A percentile compares a stretch with the other conserved stretches of the same genome.
phyloP scores from a whole-genome alignment of 2,113 vertebrate species.

The Castor canadensis region DNA sequence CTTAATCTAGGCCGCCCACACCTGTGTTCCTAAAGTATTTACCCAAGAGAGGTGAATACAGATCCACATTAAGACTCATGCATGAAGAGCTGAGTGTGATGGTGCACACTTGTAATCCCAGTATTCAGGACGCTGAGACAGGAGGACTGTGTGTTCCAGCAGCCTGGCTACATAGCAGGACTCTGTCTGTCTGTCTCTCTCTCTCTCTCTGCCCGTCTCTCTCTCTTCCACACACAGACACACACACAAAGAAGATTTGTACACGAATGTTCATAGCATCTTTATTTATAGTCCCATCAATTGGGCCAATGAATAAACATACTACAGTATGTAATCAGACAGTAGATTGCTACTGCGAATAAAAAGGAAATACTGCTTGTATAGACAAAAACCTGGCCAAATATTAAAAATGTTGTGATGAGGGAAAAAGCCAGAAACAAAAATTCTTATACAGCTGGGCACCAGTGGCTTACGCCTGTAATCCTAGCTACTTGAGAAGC shows the following conservation, averaged over 20 bases:
- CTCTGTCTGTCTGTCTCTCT: too few species aligned
- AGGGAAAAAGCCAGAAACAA: not conserved
- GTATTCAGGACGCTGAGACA: too few species aligned
- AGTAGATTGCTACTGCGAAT: not conserved
- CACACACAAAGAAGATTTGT: too few species aligned
- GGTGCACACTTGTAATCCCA: too few species aligned
- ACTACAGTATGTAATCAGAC: not conserved
- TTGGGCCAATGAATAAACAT: not conserved
- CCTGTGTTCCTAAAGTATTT: not conserved
- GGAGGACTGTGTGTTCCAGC: too few species aligned
- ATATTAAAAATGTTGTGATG: not conserved
- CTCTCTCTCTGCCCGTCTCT: too few species aligned
- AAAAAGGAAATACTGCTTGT: not conserved
- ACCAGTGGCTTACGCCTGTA: too few species aligned
- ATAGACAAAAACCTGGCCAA: not conserved
- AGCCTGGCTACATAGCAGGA: too few species aligned
- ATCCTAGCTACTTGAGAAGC: too few species aligned
- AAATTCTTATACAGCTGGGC: too few species aligned
- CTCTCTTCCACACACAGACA: too few species aligned
- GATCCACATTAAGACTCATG: not conserved
- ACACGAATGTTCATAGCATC: not conserved
- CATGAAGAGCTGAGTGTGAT: too few species aligned
- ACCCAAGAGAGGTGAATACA: not conserved
- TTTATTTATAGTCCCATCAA: not conserved
- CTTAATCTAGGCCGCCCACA: not conserved